Evolutionary conservation across 1,140 invertebrate genomes (phyloP), one percentile per base, ranked within the genome.

Genomic region (Saccostrea echinata): DNA sequence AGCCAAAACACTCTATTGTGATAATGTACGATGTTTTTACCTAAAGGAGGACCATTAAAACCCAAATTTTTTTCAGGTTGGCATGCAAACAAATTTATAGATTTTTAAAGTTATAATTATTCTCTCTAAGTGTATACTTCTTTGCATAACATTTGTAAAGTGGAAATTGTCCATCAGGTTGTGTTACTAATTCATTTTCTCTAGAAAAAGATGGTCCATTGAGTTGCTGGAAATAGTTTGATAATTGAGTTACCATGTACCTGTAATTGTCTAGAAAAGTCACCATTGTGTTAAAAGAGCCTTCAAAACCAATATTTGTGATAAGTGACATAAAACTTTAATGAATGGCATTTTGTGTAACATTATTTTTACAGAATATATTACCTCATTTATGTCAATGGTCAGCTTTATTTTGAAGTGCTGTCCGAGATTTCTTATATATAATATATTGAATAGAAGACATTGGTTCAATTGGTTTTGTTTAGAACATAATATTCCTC

Each of bases 301-400:
- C 68, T 30, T 76, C 27, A 11, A 76, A 76, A 76, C 68, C 68
- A 76, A 76, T 76, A 30, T 76, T 16, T 27, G 30, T 76, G 33
- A 76, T 76, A 33, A 76, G 24, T 30, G 27, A 76, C 27, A 76
- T 76, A 13, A 76, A 76, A 76, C 24, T 76, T 76, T 76, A 76
- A 76, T 76, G 68, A 30, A 76, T 76, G 68, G 13, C 16, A 27
- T 27, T 76, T 76, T 33, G 11, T 30, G 27, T 30, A 76, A 30
- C 57, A 13, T 64, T 64, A 64, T 64, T 21, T 64, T 64, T 18
- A 64, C 57, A 21, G 9, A 64, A 43, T 43, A 6, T 9, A 43
- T 43, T 43, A 9, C 43, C 43, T 43, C 43, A 43, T 43, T 43
- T 6, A n/a, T 43, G 43, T 43, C 43, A 43, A 6, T 1, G 43